phyloP scores from a whole-genome alignment of 23 tunicate genomes.

The Pegea sp. region DNA sequence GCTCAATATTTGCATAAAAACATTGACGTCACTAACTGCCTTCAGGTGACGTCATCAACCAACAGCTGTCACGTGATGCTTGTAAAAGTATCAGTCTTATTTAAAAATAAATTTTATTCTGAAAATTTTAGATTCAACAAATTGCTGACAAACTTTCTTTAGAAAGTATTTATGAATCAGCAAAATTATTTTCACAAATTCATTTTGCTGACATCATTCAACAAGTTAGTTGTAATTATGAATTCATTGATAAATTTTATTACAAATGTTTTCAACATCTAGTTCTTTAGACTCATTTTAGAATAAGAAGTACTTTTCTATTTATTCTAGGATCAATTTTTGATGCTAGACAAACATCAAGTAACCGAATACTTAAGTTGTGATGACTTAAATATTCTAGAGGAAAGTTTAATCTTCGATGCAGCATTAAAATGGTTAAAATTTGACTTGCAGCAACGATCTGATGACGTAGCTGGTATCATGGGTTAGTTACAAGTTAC shows the following conservation, averaged over 20 bases:
- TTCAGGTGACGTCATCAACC: conserved; percentile 55
- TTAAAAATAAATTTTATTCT: neutral
- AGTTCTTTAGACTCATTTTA: neutral
- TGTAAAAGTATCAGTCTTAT: neutral
- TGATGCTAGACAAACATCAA: conserved; percentile 12
- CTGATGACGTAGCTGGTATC: conserved; percentile 4
- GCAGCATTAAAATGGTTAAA: conserved; percentile 68
- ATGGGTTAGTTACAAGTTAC: too few relatives aligned
- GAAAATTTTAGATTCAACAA: conserved; percentile 12
- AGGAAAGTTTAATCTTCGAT: conserved; percentile 55
- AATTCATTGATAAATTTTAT: conserved; percentile 2
- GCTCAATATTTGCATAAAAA: conserved; percentile 17
- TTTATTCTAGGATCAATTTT: conserved; percentile 21
- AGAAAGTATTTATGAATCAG: conserved; percentile 3
- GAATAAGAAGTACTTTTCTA: neutral
- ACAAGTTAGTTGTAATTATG: conserved; percentile 12
- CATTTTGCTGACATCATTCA: conserved; percentile 22
- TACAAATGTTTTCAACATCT: neutral
- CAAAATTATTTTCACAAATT: conserved; percentile 13
- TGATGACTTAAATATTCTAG: conserved; percentile 32
- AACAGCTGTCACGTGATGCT: neutral
- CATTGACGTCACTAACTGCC: conserved; percentile 28
- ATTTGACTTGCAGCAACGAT: conserved; percentile 8
- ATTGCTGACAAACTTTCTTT: conserved; percentile 50
- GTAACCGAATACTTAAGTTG: conserved; percentile 30